Evolutionary conservation across 2,113 vertebrate genomes (phyloP), one percentile per base, ranked within the genome.

Genomic region (Mustela lutreola): DNA sequence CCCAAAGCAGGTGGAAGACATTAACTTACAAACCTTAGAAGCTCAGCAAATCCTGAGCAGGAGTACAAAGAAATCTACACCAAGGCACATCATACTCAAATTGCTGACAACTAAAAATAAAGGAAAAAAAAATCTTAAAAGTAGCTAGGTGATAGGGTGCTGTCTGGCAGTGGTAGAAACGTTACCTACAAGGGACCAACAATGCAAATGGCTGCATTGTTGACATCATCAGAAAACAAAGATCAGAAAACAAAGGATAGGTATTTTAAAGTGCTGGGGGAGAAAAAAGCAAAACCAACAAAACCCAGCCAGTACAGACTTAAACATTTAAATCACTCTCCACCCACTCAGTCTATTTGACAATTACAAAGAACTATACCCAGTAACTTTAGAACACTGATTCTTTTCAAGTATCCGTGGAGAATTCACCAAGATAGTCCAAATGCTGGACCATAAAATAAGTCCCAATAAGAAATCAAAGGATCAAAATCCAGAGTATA

Each of bases 401-500:
- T 73, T 87, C 33, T 50, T 86, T 36, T 83, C 65, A 83, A 60
- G 39, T 73, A 31, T 50, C 58, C 7, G 1, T 4, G 15, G 65
- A 60, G 45, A 21, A 28, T n/a, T 60, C 9, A 60, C 33, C 12
- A 73, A 60, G 79, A 73, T 24, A 83, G 65, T 19, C 5, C 56
- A 48, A 83, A 92, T 21, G 21, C 53, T 83, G 39, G 31, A 39
- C 31, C 50, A 92, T 73, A 83, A 60, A 82, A 82, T 36, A 58
- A 83, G 26, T 60, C 39, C 71, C 65, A 67, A 80, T 91, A 92
- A 83, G 73, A 92, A 92, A 83, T 48, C 28, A 26, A 73, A 92
- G 70, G 53, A 36, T 48, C 22, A 83, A 82, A 83, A 73, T 73
- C 79, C 60, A 60, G 24, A 42, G 63, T 60, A 62, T 48, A 48